Evolutionary conservation across 2,888 invertebrate genomes (phyloP).

Genomic region (Nephrocerus scutellatus): DNA sequence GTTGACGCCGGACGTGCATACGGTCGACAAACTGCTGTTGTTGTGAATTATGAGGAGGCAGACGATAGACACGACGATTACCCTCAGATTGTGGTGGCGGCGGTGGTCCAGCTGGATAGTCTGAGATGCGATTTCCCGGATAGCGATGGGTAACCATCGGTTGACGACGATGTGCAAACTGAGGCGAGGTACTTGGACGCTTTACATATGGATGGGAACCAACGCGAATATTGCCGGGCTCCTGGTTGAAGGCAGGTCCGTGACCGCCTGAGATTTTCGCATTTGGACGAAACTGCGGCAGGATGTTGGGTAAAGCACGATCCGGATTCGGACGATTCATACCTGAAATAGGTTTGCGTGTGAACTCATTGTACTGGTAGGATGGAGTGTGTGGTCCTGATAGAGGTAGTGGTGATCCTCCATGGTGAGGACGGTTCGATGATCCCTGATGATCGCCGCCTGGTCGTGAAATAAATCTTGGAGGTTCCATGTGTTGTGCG

Average conservation of each 20-base stretch:
- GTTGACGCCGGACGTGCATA: slow-evolving; percentile 33
- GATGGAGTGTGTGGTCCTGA: slow-evolving; percentile 19
- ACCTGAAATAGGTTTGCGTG: slow-evolving; percentile 35
- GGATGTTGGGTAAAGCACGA: slow-evolving; percentile 56
- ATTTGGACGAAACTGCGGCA: slow-evolving; percentile 66
- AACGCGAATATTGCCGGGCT: slow-evolving; percentile 42
- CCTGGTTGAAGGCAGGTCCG: slow-evolving; percentile 36
- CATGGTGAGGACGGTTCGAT: slow-evolving; percentile 20
- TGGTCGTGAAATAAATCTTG: slow-evolving; percentile 34
- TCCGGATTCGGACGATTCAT: slow-evolving; percentile 32
- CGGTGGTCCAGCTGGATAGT: slow-evolving; percentile 29
- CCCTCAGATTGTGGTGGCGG: slow-evolving; percentile 28
- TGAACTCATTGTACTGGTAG: slow-evolving; percentile 35
- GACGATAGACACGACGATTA: slow-evolving; percentile 42
- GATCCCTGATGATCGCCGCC: too few relatives aligned
- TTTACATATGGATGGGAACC: slow-evolving; percentile 30
- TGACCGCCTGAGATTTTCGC: slow-evolving; percentile 52
- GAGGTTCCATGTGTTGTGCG: slow-evolving; percentile 42
- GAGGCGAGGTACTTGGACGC: slow-evolving; percentile 33
- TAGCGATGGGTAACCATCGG: slow-evolving; percentile 32
- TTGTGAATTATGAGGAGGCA: slow-evolving; percentile 30
- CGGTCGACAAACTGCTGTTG: slow-evolving; percentile 29
- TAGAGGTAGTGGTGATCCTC: slow-evolving; percentile 21
- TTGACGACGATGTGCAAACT: slow-evolving; percentile 39
- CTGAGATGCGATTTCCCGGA: slow-evolving; percentile 38